Percentiles rank a stretch among this genome's conserved stretches.
Evolutionary conservation across 2,888 invertebrate species (phyloP).

Genomic region (Loripinus fragilis): DNA sequence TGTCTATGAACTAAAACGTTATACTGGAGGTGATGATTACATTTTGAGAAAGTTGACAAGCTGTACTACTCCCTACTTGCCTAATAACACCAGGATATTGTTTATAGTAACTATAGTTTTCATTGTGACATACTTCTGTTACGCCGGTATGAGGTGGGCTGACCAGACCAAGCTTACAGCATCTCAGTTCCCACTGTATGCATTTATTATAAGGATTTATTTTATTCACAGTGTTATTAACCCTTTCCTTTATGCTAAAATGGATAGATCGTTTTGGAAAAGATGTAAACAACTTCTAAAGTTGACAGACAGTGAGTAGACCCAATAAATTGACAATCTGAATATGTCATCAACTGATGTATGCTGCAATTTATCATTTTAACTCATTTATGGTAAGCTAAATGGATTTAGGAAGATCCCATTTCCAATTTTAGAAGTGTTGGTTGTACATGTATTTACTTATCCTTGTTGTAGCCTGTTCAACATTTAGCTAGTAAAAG

Average conservation of each 20-base stretch:
- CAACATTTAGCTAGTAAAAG: too few relatives aligned
- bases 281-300: conserved; percentile 20
- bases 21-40: not conserved
- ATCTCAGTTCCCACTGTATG: conserved; percentile 45
- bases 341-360: too few relatives aligned
- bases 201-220: conserved; percentile 41
- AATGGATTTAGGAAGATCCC: too few relatives aligned
- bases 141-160: conserved; percentile 31
- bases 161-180: conserved; percentile 46
- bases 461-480: too few relatives aligned
- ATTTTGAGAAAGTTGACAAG: not conserved
- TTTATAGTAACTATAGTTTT: conserved; percentile 53
- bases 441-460: too few relatives aligned
- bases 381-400: too few relatives aligned
- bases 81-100: conserved; percentile 43
- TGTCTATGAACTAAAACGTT: not conserved
- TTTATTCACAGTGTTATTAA: conserved; percentile 56
- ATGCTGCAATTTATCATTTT: too few relatives aligned
- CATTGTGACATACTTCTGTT: conserved; percentile 48
- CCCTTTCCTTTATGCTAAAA: conserved; percentile 49
- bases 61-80: conserved; percentile 21
- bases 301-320: not conserved
- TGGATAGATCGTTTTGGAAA: conserved; percentile 47
- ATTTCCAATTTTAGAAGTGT: too few relatives aligned
- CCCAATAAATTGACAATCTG: too few relatives aligned